Conservation (phyloP, 2,797 vertebrate genomes). For the Sebastes taczanowskii region DNA sequence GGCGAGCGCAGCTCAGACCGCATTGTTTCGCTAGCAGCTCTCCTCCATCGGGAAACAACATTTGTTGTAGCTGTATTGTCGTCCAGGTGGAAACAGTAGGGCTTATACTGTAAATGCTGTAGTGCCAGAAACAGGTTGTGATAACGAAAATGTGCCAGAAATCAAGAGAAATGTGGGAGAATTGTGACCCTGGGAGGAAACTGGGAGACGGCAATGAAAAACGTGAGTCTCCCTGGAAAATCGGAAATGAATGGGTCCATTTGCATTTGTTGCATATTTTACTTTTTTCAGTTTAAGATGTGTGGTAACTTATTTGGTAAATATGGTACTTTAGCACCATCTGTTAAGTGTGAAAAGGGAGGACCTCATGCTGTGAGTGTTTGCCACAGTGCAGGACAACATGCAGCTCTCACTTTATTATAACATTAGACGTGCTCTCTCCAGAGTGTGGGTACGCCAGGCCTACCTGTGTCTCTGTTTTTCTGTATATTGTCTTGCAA, state of each 20-base stretch:
- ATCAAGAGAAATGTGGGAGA: no score
- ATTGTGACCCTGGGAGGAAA: no score
- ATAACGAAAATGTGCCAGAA: no score
- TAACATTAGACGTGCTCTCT: neutral
- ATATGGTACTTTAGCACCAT: neutral
- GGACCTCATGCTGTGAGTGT: neutral
- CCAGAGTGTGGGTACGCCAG: neutral
- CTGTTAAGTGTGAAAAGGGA: neutral
- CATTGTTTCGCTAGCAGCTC: no score
- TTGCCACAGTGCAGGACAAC: neutral
- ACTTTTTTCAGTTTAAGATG: neutral
- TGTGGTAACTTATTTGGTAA: neutral
- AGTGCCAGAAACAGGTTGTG: no score
- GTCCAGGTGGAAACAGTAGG: no score
- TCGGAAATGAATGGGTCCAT: accelerated
- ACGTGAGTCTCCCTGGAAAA: no score
- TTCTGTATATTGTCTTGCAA: neutral
- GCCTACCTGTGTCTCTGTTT: neutral
- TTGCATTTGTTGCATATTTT: neutral
- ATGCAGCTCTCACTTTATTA: neutral
- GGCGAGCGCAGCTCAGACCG: no score
- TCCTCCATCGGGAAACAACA: no score
- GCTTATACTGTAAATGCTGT: no score
- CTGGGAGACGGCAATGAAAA: no score
- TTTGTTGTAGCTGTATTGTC: no score